Conservation (phyloP, 2,888 invertebrate species). For the Stenoptilia bipunctidactyla region DNA sequence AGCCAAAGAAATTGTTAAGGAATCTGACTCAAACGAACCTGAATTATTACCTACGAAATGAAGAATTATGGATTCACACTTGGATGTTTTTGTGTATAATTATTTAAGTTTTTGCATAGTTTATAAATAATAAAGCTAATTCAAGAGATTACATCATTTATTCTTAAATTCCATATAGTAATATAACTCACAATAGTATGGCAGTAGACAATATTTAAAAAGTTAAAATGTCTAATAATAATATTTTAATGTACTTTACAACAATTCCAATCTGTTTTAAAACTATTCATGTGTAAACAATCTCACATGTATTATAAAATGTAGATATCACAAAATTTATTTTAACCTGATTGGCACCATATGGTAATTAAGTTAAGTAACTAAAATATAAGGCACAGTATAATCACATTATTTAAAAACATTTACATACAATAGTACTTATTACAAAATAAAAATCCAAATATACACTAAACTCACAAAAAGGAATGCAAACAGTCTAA, state of each 20-base stretch:
- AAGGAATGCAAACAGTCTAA: not conserved
- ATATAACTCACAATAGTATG: not conserved
- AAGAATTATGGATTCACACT: no score
- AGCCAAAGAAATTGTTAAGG: conserved; percentile 17
- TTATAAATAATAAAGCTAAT: conserved; percentile 8
- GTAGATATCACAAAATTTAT: conserved; percentile 15
- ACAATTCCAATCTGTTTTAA: no score
- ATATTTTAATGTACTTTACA: no score
- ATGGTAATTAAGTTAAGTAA: conserved; percentile 8
- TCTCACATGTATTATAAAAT: not conserved
- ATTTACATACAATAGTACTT: no score
- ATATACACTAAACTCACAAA: not conserved
- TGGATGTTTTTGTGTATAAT: no score
- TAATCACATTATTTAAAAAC: conserved; percentile 32
- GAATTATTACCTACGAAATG: no score
- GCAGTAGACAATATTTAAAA: no score
- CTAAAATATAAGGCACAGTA: conserved; percentile 47
- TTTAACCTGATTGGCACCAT: conserved; percentile 7
- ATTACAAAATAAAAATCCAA: not conserved
- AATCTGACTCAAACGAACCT: not conserved
- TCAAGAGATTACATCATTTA: conserved; percentile 31
- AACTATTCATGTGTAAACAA: no score
- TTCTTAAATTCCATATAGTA: no score
- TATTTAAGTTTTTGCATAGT: conserved; percentile 4
- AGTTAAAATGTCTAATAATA: no score